A percentile compares a stretch with the other conserved stretches of the same genome.
Conservation (phyloP, 2,888 invertebrate species). For the Andrena dorsata region DNA sequence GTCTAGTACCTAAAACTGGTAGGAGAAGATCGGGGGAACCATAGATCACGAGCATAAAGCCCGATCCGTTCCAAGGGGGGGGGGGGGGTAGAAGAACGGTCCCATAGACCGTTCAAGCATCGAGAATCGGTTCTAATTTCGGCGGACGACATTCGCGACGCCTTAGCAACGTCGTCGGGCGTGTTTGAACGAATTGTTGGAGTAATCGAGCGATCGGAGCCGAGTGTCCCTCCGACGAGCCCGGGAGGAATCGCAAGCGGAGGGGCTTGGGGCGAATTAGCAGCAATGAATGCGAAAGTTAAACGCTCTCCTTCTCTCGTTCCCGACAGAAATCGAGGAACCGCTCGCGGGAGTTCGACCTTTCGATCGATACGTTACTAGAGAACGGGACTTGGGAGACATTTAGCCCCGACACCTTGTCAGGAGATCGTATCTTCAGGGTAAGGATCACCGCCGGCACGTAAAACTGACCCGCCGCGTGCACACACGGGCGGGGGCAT, state of each 20-base stretch:
- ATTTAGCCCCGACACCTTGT: constrained; percentile 86
- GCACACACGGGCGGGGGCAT: constrained; percentile 46
- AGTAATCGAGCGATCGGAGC: neutral
- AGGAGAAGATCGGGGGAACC: neutral
- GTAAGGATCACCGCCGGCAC: constrained; percentile 85
- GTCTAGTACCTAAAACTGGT: neutral
- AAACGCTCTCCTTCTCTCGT: constrained; percentile 81
- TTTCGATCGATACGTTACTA: constrained; percentile 87
- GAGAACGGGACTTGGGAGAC: constrained; percentile 88
- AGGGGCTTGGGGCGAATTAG: constrained; percentile 33
- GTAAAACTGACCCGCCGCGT: constrained; percentile 55
- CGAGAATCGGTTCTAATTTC: constrained; percentile 12
- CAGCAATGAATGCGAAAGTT: constrained; percentile 70
- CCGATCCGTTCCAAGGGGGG: neutral
- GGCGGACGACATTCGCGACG: neutral
- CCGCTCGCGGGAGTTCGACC: constrained; percentile 86
- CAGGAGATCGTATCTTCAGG: constrained; percentile 87
- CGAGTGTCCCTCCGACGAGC: neutral
- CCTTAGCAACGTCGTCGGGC: neutral
- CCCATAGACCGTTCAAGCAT: neutral
- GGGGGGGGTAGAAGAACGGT: neutral
- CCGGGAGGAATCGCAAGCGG: neutral
- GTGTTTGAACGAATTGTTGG: neutral
- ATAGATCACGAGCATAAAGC: constrained; percentile 6
- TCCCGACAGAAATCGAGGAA: constrained; percentile 85